Evolutionary conservation across 2,888 invertebrate genomes (phyloP), one percentile per base, ranked within the genome.

Genomic region (Rhagonycha fulva): DNA sequence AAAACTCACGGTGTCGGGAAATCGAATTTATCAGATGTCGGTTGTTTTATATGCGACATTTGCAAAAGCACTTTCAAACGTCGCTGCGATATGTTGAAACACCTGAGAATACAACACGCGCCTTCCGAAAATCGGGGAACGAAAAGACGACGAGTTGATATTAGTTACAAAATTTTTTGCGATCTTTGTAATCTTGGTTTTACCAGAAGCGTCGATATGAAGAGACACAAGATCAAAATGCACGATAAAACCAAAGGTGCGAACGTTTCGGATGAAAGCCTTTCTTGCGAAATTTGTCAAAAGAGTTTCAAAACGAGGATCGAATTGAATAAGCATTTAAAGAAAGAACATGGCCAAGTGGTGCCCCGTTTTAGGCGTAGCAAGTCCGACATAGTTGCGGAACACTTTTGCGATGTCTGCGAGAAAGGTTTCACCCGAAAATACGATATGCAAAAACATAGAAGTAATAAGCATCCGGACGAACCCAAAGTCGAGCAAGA

Each of bases 401-500:
- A 80, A 32, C 84, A 84, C 74, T 84, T 81, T 62, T 88, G 88
- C 79, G 81, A 85, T 9, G 69, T 82, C 9, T 88, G 88, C 73
- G 70, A 80, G 1, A 86, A 85, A 78, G 84, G 84, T 24, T 88
- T 86, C 77, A 85, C 86, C 4, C 82, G 87, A 72, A 87, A 86
- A 76, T 84, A 82, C 75, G 87, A 87, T 75, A 85, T 87, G 85
- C 79, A 83, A 63, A 86, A 85, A 79, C 88, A 88, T 75, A 81
- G 82, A 14, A 79, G 78, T 72, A 76, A 74, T 5, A 83, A 84
- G 78, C 86, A 86, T 74, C 82, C 81, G 3, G 76, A 78, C 24
- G 75, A 75, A 24, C 69, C 70, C 9, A 70, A 74, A 71, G 68
- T 63, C 28, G 30, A 72, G 68, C 63, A 70, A 60, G 60, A 72